Percentiles rank a stretch among this genome's conserved stretches.
phyloP scores from a whole-genome alignment of 1,140 invertebrate species.

The Drosophila murphyi region DNA sequence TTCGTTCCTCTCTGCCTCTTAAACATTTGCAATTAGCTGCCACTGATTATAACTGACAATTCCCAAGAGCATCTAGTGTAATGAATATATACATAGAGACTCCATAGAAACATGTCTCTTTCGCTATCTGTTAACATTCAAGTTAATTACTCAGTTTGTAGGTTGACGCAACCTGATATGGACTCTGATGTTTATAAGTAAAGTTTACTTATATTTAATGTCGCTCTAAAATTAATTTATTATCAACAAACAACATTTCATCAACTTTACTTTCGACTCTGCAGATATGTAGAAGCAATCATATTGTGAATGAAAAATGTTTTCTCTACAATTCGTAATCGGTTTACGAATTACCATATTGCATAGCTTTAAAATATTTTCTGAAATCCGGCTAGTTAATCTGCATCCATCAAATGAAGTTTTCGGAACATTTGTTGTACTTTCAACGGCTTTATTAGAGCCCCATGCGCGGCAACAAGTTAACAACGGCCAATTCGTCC shows the following conservation, averaged over 20 bases:
- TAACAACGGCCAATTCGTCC: conserved; percentile 1
- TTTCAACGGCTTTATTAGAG: conserved; percentile 15
- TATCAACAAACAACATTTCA: no score
- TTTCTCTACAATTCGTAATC: neutral
- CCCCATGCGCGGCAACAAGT: conserved; percentile 10
- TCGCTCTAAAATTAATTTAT: no score
- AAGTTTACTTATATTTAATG: no score
- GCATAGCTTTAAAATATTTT: conserved; percentile 1
- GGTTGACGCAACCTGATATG: no score
- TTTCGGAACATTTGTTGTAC: neutral
- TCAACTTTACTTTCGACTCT: no score
- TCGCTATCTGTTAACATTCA: no score
- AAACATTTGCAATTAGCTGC: conserved; percentile 21
- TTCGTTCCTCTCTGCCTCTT: conserved; percentile 7
- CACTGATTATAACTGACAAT: conserved; percentile 14
- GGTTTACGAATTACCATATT: neutral
- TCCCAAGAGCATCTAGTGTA: neutral
- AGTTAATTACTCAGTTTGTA: neutral
- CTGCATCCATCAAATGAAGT: neutral
- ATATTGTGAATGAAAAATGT: neutral
- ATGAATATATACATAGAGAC: no score
- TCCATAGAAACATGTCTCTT: no score
- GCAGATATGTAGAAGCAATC: neutral
- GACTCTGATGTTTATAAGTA: no score
- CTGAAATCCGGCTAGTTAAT: neutral